These are phyloP conservation scores for Perognathus longimembris DNA, from an alignment of 2,113 vertebrate species.

Conservation along the genomic window DNA sequence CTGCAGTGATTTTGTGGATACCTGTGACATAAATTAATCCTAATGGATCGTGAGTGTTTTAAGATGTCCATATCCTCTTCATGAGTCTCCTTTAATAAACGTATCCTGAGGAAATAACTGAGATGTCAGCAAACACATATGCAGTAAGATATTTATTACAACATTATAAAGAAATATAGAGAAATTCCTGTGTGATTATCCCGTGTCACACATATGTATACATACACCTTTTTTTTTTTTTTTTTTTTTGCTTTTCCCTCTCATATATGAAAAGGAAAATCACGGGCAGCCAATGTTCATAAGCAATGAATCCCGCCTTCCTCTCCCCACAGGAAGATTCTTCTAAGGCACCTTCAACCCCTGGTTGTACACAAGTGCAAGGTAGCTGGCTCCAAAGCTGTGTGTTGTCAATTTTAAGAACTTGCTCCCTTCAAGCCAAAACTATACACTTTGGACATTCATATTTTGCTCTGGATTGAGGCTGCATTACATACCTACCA, in stretches of 20 bases:
- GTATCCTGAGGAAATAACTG: slow-evolving; percentile 64
- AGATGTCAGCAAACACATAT: slow-evolving; percentile 58
- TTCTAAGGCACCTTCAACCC: slow-evolving; percentile 67
- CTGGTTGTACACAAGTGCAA: slow-evolving; percentile 38
- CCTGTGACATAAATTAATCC: slow-evolving; percentile 42
- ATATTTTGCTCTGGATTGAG: slow-evolving; percentile 40
- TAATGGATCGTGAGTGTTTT: background rate
- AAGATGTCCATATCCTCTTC: slow-evolving; percentile 22
- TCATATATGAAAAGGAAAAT: slow-evolving; percentile 50
- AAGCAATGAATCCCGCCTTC: slow-evolving; percentile 5
- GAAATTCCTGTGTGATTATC: slow-evolving; percentile 46
- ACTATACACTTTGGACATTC: background rate
- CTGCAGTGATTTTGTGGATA: slow-evolving; percentile 32
- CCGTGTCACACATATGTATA: slow-evolving; percentile 41
- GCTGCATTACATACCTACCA: slow-evolving; percentile 24
- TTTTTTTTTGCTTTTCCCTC: slow-evolving; percentile 42
- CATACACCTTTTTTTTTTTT: slow-evolving; percentile 11
- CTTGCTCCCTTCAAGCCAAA: slow-evolving; percentile 49
- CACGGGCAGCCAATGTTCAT: slow-evolving; percentile 21
- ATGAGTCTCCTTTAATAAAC: slow-evolving; percentile 50
- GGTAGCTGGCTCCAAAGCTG: slow-evolving; percentile 33
- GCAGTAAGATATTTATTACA: slow-evolving; percentile 76
- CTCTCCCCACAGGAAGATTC: slow-evolving; percentile 34
- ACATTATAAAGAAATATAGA: slow-evolving; percentile 73
- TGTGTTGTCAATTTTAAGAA: background rate